Percentiles rank a stretch among this genome's conserved stretches.
Conservation (phyloP, 2,113 vertebrate genomes). For the Balaeniceps rex region DNA sequence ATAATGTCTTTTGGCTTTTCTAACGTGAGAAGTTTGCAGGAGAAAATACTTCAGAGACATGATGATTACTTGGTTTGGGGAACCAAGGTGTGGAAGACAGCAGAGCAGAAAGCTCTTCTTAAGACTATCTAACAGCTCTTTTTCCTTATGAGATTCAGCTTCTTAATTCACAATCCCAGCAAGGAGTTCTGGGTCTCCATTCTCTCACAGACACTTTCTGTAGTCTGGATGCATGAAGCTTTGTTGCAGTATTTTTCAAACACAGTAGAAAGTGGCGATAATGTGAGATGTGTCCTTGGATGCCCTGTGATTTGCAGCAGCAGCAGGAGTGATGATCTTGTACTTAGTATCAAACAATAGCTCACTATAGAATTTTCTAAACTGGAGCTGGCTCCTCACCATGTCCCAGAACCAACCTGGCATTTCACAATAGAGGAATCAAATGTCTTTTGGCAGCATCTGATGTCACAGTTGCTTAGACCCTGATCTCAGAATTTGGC, state of each 20-base stretch:
- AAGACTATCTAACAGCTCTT: background rate
- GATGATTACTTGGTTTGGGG: background rate
- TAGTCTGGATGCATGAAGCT: background rate
- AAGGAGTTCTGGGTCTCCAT: background rate
- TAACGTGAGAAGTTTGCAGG: background rate
- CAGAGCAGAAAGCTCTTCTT: background rate
- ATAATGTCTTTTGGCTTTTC: background rate
- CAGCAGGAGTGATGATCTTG: background rate
- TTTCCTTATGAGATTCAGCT: background rate
- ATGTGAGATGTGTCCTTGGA: background rate
- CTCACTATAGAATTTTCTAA: slow-evolving; percentile 29
- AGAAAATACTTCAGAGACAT: background rate
- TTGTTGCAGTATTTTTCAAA: slow-evolving; percentile 15
- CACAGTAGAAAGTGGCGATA: background rate
- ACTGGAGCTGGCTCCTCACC: background rate
- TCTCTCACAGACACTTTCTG: background rate
- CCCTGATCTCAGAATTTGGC: slow-evolving; percentile 31
- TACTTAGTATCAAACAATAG: slow-evolving; percentile 18
- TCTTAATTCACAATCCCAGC: background rate
- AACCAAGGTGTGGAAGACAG: background rate
- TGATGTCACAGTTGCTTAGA: slow-evolving; percentile 31
- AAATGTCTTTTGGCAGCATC: slow-evolving; percentile 44
- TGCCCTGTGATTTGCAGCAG: slow-evolving; percentile 22
- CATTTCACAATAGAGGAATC: slow-evolving; percentile 53
- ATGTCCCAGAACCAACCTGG: slow-evolving; percentile 42